Evolutionary conservation across 2,888 invertebrate species (phyloP).

Genomic region (Choristoneura rosaceana): DNA sequence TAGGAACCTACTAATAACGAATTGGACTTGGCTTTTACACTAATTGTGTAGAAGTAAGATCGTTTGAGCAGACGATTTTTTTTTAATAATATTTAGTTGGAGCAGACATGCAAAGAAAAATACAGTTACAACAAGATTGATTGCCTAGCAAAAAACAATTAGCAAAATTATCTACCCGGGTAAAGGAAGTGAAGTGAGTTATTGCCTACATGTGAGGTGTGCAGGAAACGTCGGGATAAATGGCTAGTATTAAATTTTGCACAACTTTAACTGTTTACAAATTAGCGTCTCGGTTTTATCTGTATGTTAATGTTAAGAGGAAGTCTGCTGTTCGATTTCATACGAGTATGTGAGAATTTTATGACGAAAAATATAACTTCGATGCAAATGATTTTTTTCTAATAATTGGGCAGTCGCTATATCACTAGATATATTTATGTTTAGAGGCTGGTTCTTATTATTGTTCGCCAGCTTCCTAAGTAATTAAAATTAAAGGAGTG

Average conservation of each 20-base stretch:
- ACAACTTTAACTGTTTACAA: slow-evolving; percentile 66
- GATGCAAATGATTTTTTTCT: neutral
- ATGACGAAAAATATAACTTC: neutral
- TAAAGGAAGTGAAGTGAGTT: slow-evolving; percentile 17
- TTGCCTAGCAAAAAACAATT: neutral
- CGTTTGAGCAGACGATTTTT: too few species aligned
- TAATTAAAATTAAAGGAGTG: neutral
- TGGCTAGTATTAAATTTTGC: slow-evolving; percentile 58
- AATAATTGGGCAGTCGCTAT: neutral
- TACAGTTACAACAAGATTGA: neutral
- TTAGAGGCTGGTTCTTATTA: too few species aligned
- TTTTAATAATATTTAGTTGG: too few species aligned
- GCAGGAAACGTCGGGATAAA: slow-evolving; percentile 38
- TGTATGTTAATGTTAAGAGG: slow-evolving; percentile 64
- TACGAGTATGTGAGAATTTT: slow-evolving; percentile 10
- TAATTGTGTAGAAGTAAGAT: neutral
- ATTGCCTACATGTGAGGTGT: slow-evolving; percentile 33
- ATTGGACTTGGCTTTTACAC: neutral
- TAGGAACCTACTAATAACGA: neutral
- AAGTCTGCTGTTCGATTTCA: slow-evolving; percentile 42
- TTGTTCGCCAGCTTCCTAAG: too few species aligned
- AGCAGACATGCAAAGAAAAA: neutral
- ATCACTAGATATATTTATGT: too few species aligned
- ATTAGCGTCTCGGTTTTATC: slow-evolving; percentile 71
- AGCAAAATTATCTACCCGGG: neutral